A percentile compares a stretch with the other conserved stretches of the same genome.
These are phyloP conservation scores for Parotia lawesii DNA, from an alignment of 2,113 vertebrate genomes.

Conservation along the genomic window DNA sequence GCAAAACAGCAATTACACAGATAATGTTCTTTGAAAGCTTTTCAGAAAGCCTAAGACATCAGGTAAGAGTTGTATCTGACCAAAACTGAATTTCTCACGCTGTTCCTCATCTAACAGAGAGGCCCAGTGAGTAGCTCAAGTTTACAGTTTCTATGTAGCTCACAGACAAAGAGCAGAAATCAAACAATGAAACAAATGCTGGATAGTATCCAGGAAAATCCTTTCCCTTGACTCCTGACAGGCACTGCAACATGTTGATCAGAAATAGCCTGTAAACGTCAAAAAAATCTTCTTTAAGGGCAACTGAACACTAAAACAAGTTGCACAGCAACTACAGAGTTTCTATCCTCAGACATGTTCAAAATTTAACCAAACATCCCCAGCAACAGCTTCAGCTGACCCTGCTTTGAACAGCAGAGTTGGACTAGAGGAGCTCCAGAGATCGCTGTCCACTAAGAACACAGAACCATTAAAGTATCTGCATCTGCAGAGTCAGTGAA, in stretches of 20 bases:
- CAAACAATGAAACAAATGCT: background rate
- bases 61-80: background rate
- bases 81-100: background rate
- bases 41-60: background rate
- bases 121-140: background rate
- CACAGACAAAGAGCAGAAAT: background rate
- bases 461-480: background rate
- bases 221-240: background rate
- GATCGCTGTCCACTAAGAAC: background rate
- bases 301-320: background rate
- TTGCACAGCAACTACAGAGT: accelerated
- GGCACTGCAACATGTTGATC: background rate
- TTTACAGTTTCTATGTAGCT: background rate
- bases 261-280: background rate
- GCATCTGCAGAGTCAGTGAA: background rate
- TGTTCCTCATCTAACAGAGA: background rate
- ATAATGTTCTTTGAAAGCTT: background rate
- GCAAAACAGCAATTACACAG: accelerated
- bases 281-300: background rate
- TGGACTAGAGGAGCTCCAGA: background rate
- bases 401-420: background rate
- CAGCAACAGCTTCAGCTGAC: background rate
- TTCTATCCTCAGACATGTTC: background rate
- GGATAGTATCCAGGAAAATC: background rate
- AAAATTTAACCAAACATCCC: background rate